Evolutionary conservation across 2,113 vertebrate species (phyloP), one percentile per base, ranked within the genome.

Genomic region (Crotalus helleri): DNA sequence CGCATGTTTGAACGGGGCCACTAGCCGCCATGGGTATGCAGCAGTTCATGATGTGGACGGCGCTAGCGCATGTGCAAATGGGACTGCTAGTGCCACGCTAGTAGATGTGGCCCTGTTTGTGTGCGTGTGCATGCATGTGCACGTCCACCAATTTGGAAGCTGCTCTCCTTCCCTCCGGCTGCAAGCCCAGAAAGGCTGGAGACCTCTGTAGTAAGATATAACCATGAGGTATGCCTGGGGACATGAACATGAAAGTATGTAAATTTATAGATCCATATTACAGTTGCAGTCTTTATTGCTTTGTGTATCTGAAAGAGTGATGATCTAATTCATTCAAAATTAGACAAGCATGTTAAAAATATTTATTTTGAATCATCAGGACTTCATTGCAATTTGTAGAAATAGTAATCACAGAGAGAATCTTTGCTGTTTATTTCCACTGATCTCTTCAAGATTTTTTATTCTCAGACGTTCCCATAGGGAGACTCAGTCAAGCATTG

Each of bases 401-500:
- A 90, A 39, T 94, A 90, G 24, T 29, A 29, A 89, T 91, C 15
- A 81, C 23, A 74, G 54, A 44, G 29, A 0, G 69, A 39, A 29
- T 69, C 49, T 88, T 92, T 49, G 5, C 91, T 86, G 44, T 61
- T 95, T 49, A 90, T 53, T 86, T 85, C 55, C 51, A 1, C 44
- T 87, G 54, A 90, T 90, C 93, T 51, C 13, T 54, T 90, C 46
- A 64, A 90, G 17, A 44, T 91, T 85, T 94, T 87, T 5, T 15
- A n/a, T 26, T 53, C 64, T 94, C 88, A 57, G 9, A 46, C 91
- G 8, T 49, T 92, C 3, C 1, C 87, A 8, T 64, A 59, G 86
- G 21, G 23, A 21, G 2, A 57, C 94, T n/a, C 90, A 90, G 58
- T 98, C 94, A 99, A 57, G 98, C 98, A 21, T 98, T 99, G 94